Evolutionary conservation across 2,113 vertebrate genomes (phyloP), one percentile per base, ranked within the genome.

Genomic region (Pluvianellus socialis): DNA sequence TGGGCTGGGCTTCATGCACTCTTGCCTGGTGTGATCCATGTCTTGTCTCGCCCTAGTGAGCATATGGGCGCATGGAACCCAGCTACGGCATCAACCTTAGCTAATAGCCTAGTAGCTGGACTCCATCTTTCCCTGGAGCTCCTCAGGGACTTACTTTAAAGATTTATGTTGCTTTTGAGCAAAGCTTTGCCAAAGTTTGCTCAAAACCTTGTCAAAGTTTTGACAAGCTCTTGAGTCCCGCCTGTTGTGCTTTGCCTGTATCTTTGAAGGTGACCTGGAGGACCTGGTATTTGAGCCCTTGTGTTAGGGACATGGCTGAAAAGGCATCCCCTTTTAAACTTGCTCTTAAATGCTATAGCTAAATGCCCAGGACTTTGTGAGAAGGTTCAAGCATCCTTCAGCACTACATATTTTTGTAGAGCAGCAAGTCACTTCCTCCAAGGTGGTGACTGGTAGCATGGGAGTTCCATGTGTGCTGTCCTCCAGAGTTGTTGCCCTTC

Each of bases 1-100:
- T 0, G 40, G 80, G 86, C 23, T 62, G 75, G 59, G 86, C 45
- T 52, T 5, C 0, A 2, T 1, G 0, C 0, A 2, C 19, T 56
- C 28, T 38, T 21, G 5, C n/a, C 15, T 26, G 30, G 5, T 1
- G 15, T 1, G 0, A 9, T 5, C 3, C 6, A 0, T 0, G 0
- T 40, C 28, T 30, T 12, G 15, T 23, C 38, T 40, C 28, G 33
- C 28, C 0, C 0, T 8, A 44, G 30, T 1, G 1, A 50, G 33
- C 12, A 0, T 6, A 6, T 3, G 35, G 30, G 20, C 52, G 42
- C 0, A 0, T 9, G 73, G 55, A 18, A 27, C 5, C 3, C 0
- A 0, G 40, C 14, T 40, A 47, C 1, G 6, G 14, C 42, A 45
- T 58, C 0, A 2, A 55, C 58, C 16, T 24, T 42, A 14, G 45